Base-by-base conservation (phyloP, 2,888 invertebrate species). In the Synanthedon andrenaeformis region DNA sequence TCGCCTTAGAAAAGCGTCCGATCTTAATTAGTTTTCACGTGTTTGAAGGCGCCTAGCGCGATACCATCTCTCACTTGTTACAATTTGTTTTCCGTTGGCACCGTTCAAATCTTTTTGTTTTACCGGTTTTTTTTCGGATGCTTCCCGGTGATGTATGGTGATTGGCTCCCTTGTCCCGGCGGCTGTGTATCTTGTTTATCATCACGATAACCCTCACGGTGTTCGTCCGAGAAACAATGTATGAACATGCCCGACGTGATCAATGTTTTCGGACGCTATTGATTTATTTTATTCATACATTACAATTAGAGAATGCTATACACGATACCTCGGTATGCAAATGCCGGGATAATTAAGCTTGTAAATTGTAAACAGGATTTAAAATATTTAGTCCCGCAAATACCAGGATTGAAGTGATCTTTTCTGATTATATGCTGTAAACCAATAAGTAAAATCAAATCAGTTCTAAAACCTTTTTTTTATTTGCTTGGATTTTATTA, bases 1-100 rank as follows among this genome's bases (percentile, higher is more conserved):
- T 87, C 87, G 82, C 76, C 74, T 70, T 79, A 82, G 86, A 82
- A 85, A 85, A 86, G 79, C 82, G 73, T 71, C 77, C 79, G 85
- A 87, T 87, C 87, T 86, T 87, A 87, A 87, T 87, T 87, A 87
- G 83, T 85, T 87, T 84, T 86, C 83, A 84, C 82, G 77, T 84
- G 79, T 84, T 81, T 79, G 75, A 83, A 82, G 83, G 81, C 82
- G 83, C 80, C 85, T 86, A 79, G 79, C 61, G 65, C 70, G 87
- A 87, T 87, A 86, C 72, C 68, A 87, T 87, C 86, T 77, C 74
- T 69, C 76, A 80, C 79, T 82, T 84, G 79, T 76, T 82, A 84
- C 83, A 83, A 86, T 87, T 86, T 85, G 87, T 87, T 86, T 83
- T 79, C 76, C 81, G 77, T 81, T 78, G 76, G 78, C 81, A 81